Base-by-base conservation (phyloP, 2,797 vertebrate genomes). In the Phrynocephalus guinanensis region DNA sequence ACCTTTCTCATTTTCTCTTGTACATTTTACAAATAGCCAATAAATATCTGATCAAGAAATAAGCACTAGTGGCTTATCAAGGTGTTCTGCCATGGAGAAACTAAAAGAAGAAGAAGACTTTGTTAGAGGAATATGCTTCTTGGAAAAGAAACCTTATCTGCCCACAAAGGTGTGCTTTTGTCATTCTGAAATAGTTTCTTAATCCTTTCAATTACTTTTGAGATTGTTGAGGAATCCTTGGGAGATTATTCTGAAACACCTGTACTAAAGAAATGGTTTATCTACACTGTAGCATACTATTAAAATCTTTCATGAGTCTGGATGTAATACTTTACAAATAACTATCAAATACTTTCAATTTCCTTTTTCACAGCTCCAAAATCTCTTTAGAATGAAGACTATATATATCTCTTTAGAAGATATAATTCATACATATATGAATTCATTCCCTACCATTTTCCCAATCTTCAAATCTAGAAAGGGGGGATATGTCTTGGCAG, bases 251-350 rank as follows among this genome's bases (percentile, higher is more conserved):
- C 90, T 33, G 70, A 89, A 92, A 93, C 83, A 91, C 2, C 77
- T 83, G 0, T 83, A 68, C 75, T 84, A 77, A 28, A 89, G 83
- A 92, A 93, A 91, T 78, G 89, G 48, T 93, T 93, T 83, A 89
- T 92, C 72, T 92, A 6, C 1, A 13, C 81, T 88, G 72, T 80
- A 90, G 28, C 8, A 5, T 52, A 2, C 38, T 81, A 30, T 91
- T 93, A 84, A 91, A 92, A 89, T 94, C 73, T 68, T 91, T 87
- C 83, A 71, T 22, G 85, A 91, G 60, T 82, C 76, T 88, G 82
- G 73, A n/a, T 68, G 13, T 92, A 91, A 90, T 91, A 94, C 63
- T 92, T 93, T 67, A 91, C 78, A 95, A 95, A 93, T 88, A 94
- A 88, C 68, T 92, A 76, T 78, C 70, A 80, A 90, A 92, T 91